Conservation (phyloP, 2,888 invertebrate genomes). For the Cerceris ruficornis region DNA sequence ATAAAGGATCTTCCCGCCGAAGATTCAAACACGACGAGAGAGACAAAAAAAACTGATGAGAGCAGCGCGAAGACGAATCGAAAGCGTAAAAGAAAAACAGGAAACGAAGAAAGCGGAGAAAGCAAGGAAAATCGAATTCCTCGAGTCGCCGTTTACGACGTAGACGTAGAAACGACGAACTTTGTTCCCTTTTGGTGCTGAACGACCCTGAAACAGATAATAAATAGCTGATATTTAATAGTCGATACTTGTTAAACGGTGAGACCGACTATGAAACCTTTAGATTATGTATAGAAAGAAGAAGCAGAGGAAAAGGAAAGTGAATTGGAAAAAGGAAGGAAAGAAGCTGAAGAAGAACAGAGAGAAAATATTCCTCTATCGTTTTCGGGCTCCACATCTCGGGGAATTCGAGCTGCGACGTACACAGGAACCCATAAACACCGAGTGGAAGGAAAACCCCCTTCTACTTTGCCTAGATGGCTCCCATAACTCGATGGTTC, state of each 20-base stretch:
- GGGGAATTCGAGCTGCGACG: slow-evolving; percentile 35
- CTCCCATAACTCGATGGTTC: no score
- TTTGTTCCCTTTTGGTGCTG: slow-evolving; percentile 43
- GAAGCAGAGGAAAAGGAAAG: background rate
- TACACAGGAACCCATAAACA: background rate
- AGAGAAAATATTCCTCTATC: slow-evolving; percentile 1
- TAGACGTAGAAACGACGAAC: slow-evolving; percentile 43
- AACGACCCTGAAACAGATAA: slow-evolving; percentile 48
- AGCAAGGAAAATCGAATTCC: slow-evolving; percentile 46
- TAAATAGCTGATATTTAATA: slow-evolving; percentile 44
- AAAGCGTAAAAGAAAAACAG: background rate
- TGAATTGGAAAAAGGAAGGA: background rate
- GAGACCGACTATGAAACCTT: background rate
- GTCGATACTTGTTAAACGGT: slow-evolving; percentile 26
- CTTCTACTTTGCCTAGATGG: no score
- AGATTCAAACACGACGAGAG: background rate
- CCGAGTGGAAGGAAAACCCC: background rate
- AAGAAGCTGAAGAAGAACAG: background rate
- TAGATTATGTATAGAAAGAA: background rate
- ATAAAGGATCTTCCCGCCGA: slow-evolving; percentile 9
- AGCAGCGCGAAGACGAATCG: slow-evolving; percentile 1
- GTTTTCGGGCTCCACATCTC: slow-evolving; percentile 37
- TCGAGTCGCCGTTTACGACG: slow-evolving; percentile 45
- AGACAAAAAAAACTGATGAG: background rate
- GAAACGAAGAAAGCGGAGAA: slow-evolving; percentile 1